Base-by-base conservation (phyloP, 2,797 vertebrate genomes). In the Halcyon smyrnensis region DNA sequence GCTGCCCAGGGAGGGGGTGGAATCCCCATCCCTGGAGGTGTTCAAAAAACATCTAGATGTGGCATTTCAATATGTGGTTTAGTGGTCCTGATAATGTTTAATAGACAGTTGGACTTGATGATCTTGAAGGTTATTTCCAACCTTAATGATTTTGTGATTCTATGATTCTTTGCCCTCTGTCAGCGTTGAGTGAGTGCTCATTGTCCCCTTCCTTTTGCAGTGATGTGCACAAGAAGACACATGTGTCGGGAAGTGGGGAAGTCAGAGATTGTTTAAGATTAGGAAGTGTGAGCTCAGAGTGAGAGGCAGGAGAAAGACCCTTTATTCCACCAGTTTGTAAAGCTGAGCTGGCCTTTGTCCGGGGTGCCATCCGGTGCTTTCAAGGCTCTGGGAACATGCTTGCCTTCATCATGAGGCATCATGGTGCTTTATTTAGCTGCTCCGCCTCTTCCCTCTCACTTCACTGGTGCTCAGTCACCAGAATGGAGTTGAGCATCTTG, bases 401-500 rank as follows among this genome's bases (percentile, higher is more conserved):
- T 64, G n/a, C 9, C 2, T 57, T 86, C 10, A 5, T 79, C 16
- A 25, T 9, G 25, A 37, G 36, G 14, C 3, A 3, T 57, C 2
- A 1, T 16, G 13, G 39, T 1, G 3, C 36, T 90, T 51, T 41
- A 46, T 54, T 73, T 62, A 68, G 30, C 46, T 73, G 64, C 16
- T 30, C 43, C 3, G 11, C 10, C 19, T 5, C 3, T 53, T 46
- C 34, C 48, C 27, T 17, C 25, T 76, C 23, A 27, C 16, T 59
- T 86, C 0, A 0, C 17, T 3, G 3, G 23, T 3, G 20, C 18
- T 74, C 5, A 4, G 32, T 8, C 15, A 39, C 19, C 3, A 0
- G 36, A 18, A 57, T 69, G 50, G 25, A 2, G 1, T 14, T 53
- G 15, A 21, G 41, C 39, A 2, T 54, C 24, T 46, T 0, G 1